Evolutionary conservation across 2,888 invertebrate species (phyloP).

Genomic region (Cybosia mesomella): DNA sequence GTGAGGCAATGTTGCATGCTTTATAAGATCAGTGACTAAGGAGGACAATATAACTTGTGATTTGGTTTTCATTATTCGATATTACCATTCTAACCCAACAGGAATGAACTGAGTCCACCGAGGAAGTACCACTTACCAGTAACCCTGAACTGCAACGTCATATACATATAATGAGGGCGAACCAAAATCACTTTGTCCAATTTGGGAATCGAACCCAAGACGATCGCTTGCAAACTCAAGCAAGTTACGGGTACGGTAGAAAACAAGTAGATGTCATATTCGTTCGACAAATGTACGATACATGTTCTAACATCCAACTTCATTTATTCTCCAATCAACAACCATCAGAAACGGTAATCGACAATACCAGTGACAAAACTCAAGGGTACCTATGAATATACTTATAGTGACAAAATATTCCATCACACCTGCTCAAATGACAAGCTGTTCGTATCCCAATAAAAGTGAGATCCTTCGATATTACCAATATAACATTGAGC

Average conservation of each 20-base stretch:
- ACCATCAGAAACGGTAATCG: neutral
- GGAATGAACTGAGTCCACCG: no score
- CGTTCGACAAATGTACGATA: neutral
- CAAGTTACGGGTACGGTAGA: no score
- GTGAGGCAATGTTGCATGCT: accelerated
- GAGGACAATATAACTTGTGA: no score
- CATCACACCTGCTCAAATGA: constrained; percentile 22
- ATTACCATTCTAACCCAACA: no score
- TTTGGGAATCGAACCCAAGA: neutral
- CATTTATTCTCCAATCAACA: neutral
- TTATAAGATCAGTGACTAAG: neutral
- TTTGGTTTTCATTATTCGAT: no score
- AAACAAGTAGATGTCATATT: neutral
- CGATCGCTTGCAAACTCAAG: no score
- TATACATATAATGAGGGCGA: neutral
- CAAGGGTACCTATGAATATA: constrained; percentile 13
- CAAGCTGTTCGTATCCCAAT: constrained; percentile 58
- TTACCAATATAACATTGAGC: constrained; percentile 70
- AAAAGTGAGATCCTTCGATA: constrained; percentile 66
- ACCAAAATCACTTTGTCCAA: neutral
- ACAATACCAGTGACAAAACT: neutral
- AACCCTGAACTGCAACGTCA: no score
- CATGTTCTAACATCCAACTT: neutral
- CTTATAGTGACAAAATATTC: constrained; percentile 12
- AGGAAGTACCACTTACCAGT: no score